phyloP scores from a whole-genome alignment of 2,113 vertebrate genomes.

The Daubentonia madagascariensis region DNA sequence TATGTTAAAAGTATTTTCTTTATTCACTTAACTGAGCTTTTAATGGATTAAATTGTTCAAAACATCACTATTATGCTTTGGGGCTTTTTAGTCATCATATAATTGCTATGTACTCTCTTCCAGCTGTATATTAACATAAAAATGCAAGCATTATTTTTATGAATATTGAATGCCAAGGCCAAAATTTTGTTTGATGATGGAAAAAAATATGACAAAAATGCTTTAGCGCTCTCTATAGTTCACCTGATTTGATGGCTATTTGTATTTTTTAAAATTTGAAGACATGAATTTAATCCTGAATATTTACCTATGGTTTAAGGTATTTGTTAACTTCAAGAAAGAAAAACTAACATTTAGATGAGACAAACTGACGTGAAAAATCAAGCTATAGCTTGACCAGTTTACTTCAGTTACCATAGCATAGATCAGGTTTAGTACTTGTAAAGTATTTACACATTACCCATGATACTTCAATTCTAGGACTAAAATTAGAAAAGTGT shows the following conservation, averaged over 20 bases:
- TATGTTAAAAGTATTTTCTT: conserved; percentile 57
- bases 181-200: conserved; percentile 31
- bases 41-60: conserved; percentile 71
- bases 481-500: neutral
- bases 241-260: neutral
- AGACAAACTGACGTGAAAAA: neutral
- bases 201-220: conserved; percentile 11
- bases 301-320: neutral
- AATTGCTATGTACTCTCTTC: conserved; percentile 62
- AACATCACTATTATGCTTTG: conserved; percentile 57
- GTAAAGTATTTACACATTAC: neutral
- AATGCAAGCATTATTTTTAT: conserved; percentile 41
- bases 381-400: neutral
- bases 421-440: neutral
- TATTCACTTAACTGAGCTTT: conserved; percentile 59
- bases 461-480: neutral
- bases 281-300: neutral
- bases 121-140: conserved; percentile 65
- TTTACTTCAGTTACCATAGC: neutral
- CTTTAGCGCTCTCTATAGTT: neutral
- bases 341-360: neutral
- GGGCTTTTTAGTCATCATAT: conserved; percentile 57
- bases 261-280: neutral
- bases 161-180: conserved; percentile 7
- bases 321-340: neutral